These are phyloP conservation scores for Phataginus tetradactyla DNA, from an alignment of 2,797 vertebrate species.

Conservation along the genomic window DNA sequence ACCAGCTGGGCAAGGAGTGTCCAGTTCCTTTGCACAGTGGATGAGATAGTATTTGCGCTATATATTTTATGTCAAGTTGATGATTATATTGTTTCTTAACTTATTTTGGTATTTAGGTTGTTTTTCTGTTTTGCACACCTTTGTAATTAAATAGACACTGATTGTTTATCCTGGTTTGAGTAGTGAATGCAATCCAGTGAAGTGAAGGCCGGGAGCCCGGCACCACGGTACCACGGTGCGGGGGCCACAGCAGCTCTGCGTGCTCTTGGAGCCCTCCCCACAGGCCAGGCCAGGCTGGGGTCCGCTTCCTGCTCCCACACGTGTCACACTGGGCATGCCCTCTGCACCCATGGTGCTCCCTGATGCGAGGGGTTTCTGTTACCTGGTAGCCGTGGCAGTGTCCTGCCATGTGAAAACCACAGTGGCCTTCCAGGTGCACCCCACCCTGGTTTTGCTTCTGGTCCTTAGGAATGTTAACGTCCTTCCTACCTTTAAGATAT, in stretches of 20 bases:
- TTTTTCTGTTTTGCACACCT: constrained; percentile 13
- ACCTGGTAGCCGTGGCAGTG: accelerated
- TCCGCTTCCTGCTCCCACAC: neutral
- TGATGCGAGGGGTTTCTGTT: neutral
- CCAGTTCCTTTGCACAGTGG: neutral
- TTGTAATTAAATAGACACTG: neutral
- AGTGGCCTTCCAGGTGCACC: neutral
- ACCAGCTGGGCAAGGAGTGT: neutral
- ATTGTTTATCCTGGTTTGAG: neutral
- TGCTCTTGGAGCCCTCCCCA: too few relatives aligned
- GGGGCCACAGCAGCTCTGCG: neutral
- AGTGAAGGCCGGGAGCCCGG: neutral
- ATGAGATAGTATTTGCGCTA: neutral
- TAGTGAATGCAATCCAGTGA: neutral
- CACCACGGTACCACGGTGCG: too few relatives aligned
- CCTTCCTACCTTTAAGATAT: neutral
- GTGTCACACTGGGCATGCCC: neutral
- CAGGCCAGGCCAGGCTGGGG: neutral
- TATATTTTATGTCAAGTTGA: neutral
- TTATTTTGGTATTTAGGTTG: neutral
- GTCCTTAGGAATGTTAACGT: neutral
- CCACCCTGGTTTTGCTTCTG: accelerated
- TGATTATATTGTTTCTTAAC: neutral
- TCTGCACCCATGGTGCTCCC: accelerated
- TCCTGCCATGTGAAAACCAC: accelerated